Base-by-base conservation (phyloP, 1,140 invertebrate genomes). In the Lepidurus apus region DNA sequence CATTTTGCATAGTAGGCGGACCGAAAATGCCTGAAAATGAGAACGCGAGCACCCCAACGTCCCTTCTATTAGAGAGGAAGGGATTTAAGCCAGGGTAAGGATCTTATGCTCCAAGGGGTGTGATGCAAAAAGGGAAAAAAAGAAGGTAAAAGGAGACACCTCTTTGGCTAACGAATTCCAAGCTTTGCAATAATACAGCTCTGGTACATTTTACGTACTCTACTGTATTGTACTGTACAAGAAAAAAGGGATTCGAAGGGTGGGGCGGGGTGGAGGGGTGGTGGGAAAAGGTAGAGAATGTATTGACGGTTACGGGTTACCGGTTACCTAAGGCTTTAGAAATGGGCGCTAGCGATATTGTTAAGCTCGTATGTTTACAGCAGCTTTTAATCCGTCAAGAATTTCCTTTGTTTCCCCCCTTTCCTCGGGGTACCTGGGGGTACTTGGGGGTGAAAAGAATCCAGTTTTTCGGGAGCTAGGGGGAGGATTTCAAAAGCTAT, bases 1-100 rank as follows among this genome's bases (percentile, higher is more conserved):
- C 47, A 65, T 65, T 65, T 65, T 65, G 53, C 53, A 65, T 7
- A 65, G 53, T 65, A 65, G 53, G 53, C 53, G 53, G 53, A 65
- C 53, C 53, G 17, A 13, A 17, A 47, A 21, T 21, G 17, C 53
- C 53, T 65, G 21, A 65, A 21, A n/a, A 65, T 13, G 21, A 65
- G 53, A 65, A 65, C 34, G 34, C 34, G 34, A 34, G 34, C 21
- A 65, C 21, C 7, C 21, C 53, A 65, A 65, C 53, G 21, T 65
- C 53, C 21, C 53, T 21, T 13, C 53, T 65, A 65, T 65, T 65
- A 65, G 21, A 65, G 53, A 21, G 17, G 53, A 65, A 21, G 21
- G 17, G 34, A 34, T 34, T 34, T 13, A 21, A 65, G 53, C 53
- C 17, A 65, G 53, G 21, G 21, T 13, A 7, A n/a, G 53, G n/a